Evolutionary conservation across 1,140 invertebrate genomes (phyloP).

Genomic region (Apocrypta bakeri): DNA sequence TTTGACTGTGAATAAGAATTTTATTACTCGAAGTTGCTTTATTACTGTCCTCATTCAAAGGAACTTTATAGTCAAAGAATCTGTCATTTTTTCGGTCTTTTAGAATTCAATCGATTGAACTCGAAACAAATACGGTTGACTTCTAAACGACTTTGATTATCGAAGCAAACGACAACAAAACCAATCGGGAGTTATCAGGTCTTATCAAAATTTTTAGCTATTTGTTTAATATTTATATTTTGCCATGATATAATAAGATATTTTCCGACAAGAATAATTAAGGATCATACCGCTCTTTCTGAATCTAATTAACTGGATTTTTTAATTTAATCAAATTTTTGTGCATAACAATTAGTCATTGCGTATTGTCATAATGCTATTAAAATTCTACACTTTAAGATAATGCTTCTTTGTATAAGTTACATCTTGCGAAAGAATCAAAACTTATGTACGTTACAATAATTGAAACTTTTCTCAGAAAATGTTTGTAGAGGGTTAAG

Average conservation of each 20-base stretch:
- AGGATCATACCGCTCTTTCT: neutral
- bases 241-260: constrained; percentile 21
- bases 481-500: neutral
- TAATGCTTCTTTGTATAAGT: neutral
- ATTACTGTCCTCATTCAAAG: neutral
- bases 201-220: constrained; percentile 23
- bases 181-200: neutral
- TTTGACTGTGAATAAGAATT: too few relatives aligned
- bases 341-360: neutral
- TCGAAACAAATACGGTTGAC: neutral
- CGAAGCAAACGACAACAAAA: neutral
- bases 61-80: neutral
- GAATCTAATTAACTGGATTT: neutral
- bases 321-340: constrained; percentile 27
- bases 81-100: neutral
- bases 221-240: neutral
- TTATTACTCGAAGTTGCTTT: neutral
- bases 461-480: constrained; percentile 1
- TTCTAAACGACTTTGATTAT: neutral
- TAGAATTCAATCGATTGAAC: neutral
- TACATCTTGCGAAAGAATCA: constrained; percentile 24
- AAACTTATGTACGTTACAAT: neutral
- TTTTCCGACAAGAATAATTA: neutral
- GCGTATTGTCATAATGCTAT: neutral
- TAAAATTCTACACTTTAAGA: neutral